Evolutionary conservation across 1,140 invertebrate genomes (phyloP), one percentile per base, ranked within the genome.

Genomic region (Condylostylus longicornis): DNA sequence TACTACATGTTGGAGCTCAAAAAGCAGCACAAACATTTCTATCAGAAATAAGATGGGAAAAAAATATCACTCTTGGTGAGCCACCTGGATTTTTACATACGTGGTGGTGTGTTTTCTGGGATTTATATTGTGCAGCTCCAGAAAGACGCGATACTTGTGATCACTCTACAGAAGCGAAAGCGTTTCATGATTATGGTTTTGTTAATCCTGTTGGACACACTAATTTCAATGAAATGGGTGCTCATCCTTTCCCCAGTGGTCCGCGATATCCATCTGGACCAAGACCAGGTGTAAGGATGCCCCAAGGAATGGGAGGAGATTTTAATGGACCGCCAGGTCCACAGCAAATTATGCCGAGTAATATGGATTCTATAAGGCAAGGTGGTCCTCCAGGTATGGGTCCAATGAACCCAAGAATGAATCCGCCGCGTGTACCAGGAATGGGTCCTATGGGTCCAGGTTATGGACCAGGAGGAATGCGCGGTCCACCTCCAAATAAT

Each of bases 71-170:
- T 47, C 72, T 96, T 60, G 90, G 90, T 10, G 91, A 97, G 64
- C 89, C 90, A 44, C 93, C 93, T 37, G 93, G 89, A 62, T 98
- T 98, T 69, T 68, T 98, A 46, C 88, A 96, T 63, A 95, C 90
- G 29, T 98, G 94, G 94, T 98, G 91, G 91, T 95, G 91, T 68
- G 93, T 97, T 44, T 98, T 98, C 69, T 98, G 93, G 93, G 93
- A 98, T 70, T 69, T 98, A 48, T 98, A 97, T 63, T 97, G 91
- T 68, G 93, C 93, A 31, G 94, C 94, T 49, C 93, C 94, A 5
- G 93, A 97, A 68, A 69, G 91, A 52, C 74, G 91, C 49, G 93
- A 97, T 56, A 88, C 87, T 36, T 95, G 88, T 70, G 91, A 96
- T 67, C 90, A 97, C 70, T 96, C 91, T 46, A 93, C 87, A 53